phyloP scores from a whole-genome alignment of 2,888 invertebrate genomes.

The Agrotis exclamationis region DNA sequence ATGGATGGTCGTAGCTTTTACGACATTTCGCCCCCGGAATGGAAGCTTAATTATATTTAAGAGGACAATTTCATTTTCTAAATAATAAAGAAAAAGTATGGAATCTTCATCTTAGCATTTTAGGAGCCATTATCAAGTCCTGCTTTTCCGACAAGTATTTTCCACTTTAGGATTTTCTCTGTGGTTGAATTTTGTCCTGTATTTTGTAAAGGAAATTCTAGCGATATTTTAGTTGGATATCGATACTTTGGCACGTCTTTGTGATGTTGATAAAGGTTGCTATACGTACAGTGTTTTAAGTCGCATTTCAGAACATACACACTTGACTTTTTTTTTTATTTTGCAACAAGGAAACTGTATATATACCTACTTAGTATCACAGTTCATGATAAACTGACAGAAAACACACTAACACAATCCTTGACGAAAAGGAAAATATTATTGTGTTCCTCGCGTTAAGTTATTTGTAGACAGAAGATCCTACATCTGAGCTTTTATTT shows the following conservation, averaged over 20 bases:
- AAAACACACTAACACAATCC: not conserved
- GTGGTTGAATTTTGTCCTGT: not conserved
- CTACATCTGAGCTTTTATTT: not conserved
- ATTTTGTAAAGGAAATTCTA: not conserved
- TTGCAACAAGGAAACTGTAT: not conserved
- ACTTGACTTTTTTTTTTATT: not conserved
- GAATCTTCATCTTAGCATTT: constrained; percentile 19
- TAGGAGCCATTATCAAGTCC: constrained; percentile 18
- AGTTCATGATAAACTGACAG: not conserved
- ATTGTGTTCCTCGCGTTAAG: not conserved
- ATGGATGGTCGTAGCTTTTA: constrained; percentile 49
- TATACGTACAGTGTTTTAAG: not conserved
- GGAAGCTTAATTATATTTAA: constrained; percentile 56
- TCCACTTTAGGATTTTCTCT: constrained; percentile 14
- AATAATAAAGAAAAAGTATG: constrained; percentile 56
- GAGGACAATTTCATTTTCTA: constrained; percentile 49
- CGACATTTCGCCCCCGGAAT: constrained; percentile 43
- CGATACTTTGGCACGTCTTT: not conserved
- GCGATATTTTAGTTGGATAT: not conserved
- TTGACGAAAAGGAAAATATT: not conserved
- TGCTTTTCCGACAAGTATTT: constrained; percentile 24
- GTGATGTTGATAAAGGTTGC: not conserved
- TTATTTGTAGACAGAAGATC: not conserved
- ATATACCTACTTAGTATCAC: not conserved
- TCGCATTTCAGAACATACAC: not conserved